Evolutionary conservation across 2,113 vertebrate genomes (phyloP).

Genomic region (Erinaceus europaeus): DNA sequence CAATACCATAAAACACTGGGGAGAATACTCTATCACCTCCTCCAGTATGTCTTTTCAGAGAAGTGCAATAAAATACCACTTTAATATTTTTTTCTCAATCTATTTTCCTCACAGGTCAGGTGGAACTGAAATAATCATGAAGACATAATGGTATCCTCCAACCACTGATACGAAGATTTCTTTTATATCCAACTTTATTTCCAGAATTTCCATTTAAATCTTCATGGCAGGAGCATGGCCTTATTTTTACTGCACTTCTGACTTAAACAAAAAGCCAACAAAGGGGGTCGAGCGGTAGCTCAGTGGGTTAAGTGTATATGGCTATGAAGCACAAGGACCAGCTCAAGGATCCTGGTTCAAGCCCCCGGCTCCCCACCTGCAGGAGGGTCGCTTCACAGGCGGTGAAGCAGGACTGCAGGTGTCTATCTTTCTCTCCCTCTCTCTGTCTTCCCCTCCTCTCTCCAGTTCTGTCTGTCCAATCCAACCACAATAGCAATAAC

Average conservation of each 20-base stretch:
- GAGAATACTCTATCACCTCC: background rate
- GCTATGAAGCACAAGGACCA: too few relatives aligned
- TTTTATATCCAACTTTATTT: background rate
- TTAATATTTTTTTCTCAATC: background rate
- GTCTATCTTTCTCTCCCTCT: too few relatives aligned
- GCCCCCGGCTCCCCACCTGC: too few relatives aligned
- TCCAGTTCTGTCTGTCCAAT: too few relatives aligned
- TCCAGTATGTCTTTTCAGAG: background rate
- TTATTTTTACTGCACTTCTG: background rate
- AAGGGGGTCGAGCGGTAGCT: too few relatives aligned
- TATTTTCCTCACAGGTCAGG: slow-evolving; percentile 2
- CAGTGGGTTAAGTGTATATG: too few relatives aligned
- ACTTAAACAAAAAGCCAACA: too few relatives aligned
- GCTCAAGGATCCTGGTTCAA: too few relatives aligned
- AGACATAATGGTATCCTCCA: background rate
- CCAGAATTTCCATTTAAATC: background rate
- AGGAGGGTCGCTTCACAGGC: too few relatives aligned
- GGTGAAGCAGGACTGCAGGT: too few relatives aligned
- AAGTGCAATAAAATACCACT: background rate
- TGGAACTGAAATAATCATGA: background rate
- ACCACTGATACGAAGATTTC: background rate
- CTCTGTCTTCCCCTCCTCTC: too few relatives aligned
- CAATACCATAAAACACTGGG: background rate
- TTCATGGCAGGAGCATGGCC: background rate
- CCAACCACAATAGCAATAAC: too few relatives aligned